Percentiles rank a stretch among this genome's conserved stretches.
Evolutionary conservation across 2,797 vertebrate genomes (phyloP).

Genomic region (Oreochromis mossambicus): DNA sequence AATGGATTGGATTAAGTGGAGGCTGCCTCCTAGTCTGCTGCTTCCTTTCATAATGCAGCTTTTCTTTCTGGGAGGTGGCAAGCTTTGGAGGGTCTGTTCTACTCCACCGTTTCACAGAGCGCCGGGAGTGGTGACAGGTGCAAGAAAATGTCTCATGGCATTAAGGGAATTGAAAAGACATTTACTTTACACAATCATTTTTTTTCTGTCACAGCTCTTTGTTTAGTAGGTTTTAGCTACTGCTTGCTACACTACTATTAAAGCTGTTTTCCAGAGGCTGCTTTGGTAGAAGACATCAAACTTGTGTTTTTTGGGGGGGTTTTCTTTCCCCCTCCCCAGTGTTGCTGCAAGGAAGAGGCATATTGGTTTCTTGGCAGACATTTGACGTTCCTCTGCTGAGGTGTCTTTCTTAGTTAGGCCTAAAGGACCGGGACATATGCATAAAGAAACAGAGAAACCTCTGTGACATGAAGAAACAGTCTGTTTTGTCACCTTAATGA

Average conservation of each 20-base stretch:
- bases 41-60: conserved; percentile 75
- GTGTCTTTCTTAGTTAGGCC: conserved; percentile 26
- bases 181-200: conserved; percentile 67
- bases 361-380: conserved; percentile 20
- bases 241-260: conserved; percentile 52
- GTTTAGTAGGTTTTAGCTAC: conserved; percentile 62
- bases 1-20: conserved; percentile 78
- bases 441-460: conserved; percentile 32
- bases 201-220: conserved; percentile 65
- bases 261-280: conserved; percentile 59
- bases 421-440: conserved; percentile 27
- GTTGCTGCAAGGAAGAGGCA: conserved; percentile 40
- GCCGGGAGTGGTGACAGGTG: conserved; percentile 71
- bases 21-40: conserved; percentile 63
- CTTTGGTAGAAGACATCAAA: conserved; percentile 65
- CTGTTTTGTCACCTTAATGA: conserved; percentile 49
- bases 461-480: conserved; percentile 17
- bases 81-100: conserved; percentile 59
- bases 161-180: conserved; percentile 71
- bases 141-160: conserved; percentile 68
- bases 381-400: conserved; percentile 40
- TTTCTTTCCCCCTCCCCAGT: not conserved
- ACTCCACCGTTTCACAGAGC: conserved; percentile 55
- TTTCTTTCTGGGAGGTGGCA: conserved; percentile 65
- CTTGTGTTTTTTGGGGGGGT: conserved; percentile 5